Base-by-base conservation (phyloP, 2,113 vertebrate species). In the Python bivittatus region DNA sequence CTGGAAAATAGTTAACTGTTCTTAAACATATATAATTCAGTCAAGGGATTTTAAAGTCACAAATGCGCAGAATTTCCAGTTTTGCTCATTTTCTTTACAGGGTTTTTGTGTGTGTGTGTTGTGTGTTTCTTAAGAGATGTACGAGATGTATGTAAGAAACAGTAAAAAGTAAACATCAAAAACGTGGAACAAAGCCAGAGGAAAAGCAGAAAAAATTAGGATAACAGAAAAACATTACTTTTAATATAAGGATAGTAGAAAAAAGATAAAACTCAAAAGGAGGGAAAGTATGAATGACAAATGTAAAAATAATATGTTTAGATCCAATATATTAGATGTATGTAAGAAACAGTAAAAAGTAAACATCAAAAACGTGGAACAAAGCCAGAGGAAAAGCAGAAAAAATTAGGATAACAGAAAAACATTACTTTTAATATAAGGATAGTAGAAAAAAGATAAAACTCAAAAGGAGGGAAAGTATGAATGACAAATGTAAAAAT, bases 21-120 rank as follows among this genome's bases (percentile, higher is more conserved):
- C 11, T 48, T n/a, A 61, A 90, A 92, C 93, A 96, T 92, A 94
- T 94, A 22, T 79, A 94, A 53, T 90, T 93, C 85, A 88, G 52
- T 94, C n/a, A 88, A 58, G 33, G 57, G 53, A 95, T 95, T 57
- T 93, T 94, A 88, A 95, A 94, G 95, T 95, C 93, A 88, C n/a
- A 85, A 95, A 94, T 52, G 20, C 48, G 10, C 91, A 95, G 53
- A 42, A 10, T 25, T 93, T 87, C 48, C 88, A 94, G 91, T 94
- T 95, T 94, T 94, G 94, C 84, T 33, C 20, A 52, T 85, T 48
- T 84, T n/a, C 90, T 95, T 20, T 92, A 23, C 23, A 84, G 88
- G 88, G 84, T 90, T 90, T 53, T 38, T 57, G 52, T 85, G 91
- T 20, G 52, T 86, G 9, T 91, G 79, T 84, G 84, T 44, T 88